Percentiles rank a stretch among this genome's conserved stretches.
Evolutionary conservation across 2,797 vertebrate genomes (phyloP).

Genomic region (Halcyon badia): DNA sequence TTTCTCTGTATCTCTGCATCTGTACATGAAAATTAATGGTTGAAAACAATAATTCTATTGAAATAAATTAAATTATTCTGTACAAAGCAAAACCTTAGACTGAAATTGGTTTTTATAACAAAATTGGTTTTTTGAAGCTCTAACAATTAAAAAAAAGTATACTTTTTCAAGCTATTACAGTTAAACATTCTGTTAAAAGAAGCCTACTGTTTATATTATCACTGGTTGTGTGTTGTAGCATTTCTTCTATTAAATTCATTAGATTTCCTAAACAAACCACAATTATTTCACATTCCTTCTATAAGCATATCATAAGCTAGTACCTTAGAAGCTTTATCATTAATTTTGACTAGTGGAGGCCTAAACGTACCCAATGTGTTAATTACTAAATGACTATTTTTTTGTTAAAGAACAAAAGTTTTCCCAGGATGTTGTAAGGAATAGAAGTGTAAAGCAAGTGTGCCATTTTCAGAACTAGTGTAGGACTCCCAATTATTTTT

Average conservation of each 20-base stretch:
- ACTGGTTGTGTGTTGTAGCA: not conserved
- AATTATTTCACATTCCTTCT: not conserved
- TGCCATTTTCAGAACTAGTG: not conserved
- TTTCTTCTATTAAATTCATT: not conserved
- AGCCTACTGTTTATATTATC: not conserved
- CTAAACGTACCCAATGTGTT: not conserved
- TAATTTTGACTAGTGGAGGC: not conserved
- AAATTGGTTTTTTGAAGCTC: not conserved
- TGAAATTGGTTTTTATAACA: not conserved
- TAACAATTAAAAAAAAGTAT: not conserved
- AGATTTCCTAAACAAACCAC: not conserved
- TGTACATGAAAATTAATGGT: slow-evolving; percentile 49
- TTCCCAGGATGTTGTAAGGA: not conserved
- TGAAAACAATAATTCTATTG: slow-evolving; percentile 37
- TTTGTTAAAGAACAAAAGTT: not conserved
- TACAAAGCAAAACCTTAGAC: not conserved
- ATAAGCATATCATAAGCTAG: not conserved
- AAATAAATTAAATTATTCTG: not conserved
- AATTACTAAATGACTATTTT: not conserved
- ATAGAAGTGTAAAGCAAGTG: not conserved
- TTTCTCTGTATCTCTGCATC: slow-evolving; percentile 36
- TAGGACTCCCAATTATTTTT: not conserved
- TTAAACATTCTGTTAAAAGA: not conserved
- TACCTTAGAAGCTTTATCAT: not conserved
- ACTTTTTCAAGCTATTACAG: not conserved